Base-by-base conservation (phyloP, 2,113 vertebrate species). In the Poeciliopsis turrubarensis region DNA sequence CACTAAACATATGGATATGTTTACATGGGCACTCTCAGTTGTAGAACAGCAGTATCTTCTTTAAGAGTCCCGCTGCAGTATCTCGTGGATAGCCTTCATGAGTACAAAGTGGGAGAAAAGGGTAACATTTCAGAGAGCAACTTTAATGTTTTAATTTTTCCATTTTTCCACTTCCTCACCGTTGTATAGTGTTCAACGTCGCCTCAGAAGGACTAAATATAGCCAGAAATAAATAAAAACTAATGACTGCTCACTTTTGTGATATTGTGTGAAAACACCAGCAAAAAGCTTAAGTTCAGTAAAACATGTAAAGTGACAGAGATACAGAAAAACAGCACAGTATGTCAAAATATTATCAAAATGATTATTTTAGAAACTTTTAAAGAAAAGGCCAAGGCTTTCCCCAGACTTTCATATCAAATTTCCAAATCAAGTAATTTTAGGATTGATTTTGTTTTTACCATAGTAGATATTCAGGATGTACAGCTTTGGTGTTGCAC, bases 1-100 rank as follows among this genome's bases (percentile, higher is more conserved):
- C 95, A 88, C 89, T 29, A 95, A 97, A 94, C 95, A 95, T 89
- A 92, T 94, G 93, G 94, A 89, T 92, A 92, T 94, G 93, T 93
- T 96, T 91, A 93, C 72, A 90, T 87, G 61, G 67, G 62, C 31
- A 6, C 68, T 82, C 60, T 19, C 75, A 78, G 83, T 85, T 83
- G 76, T 75, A 19, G 15, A 76, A 75, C 79, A 64, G 71, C 60
- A 68, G 70, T 75, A 75, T 72, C 69, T 32, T 44, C 79, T 77
- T 70, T 19, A 47, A 72, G 73, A 78, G 31, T 26, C 47, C 65
- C 8, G 19, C 62, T 25, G 60, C 29, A 17, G 30, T 19, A 19
- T 22, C 11, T 22, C 64, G 27, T 73, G 70, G 63, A 71, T 67
- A 44, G 37, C n/a, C 5, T 27, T 15, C 47, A 69, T 57, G 30